Conservation (phyloP, 2,888 invertebrate genomes). For the Tachina lurida region DNA sequence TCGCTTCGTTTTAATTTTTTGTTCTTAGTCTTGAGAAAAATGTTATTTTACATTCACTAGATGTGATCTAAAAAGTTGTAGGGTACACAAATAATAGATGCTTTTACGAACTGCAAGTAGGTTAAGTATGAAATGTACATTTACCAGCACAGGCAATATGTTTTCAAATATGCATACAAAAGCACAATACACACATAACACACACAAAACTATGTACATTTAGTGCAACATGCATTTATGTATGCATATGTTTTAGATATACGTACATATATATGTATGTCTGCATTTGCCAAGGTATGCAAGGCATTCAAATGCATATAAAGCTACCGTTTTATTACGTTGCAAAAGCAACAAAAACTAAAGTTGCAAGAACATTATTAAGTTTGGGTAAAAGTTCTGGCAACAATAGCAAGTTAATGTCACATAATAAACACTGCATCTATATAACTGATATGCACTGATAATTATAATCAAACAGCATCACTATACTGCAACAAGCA, state of each 20-base stretch:
- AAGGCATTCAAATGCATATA: conserved; percentile 2
- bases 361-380: conserved; percentile 51
- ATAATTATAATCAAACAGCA: conserved; percentile 31
- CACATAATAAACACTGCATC: conserved; percentile 27
- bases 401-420: conserved; percentile 50
- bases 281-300: not conserved
- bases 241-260: not conserved
- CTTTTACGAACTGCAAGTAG: conserved; percentile 41
- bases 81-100: conserved; percentile 37
- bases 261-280: not conserved
- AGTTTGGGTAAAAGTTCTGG: conserved; percentile 49
- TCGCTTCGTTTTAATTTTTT: too few species aligned
- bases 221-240: too few species aligned
- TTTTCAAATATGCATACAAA: conserved; percentile 24
- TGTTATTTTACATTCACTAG: not conserved
- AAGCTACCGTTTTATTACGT: not conserved
- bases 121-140: conserved; percentile 44
- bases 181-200: not conserved
- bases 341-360: conserved; percentile 21
- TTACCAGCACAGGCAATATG: conserved; percentile 16
- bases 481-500: not conserved
- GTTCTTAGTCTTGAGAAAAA: not conserved
- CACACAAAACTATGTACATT: not conserved
- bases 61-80: not conserved
- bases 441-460: conserved; percentile 41